These are phyloP conservation scores for Heliconius aoede DNA, from an alignment of 2,888 invertebrate genomes.

Conservation along the genomic window DNA sequence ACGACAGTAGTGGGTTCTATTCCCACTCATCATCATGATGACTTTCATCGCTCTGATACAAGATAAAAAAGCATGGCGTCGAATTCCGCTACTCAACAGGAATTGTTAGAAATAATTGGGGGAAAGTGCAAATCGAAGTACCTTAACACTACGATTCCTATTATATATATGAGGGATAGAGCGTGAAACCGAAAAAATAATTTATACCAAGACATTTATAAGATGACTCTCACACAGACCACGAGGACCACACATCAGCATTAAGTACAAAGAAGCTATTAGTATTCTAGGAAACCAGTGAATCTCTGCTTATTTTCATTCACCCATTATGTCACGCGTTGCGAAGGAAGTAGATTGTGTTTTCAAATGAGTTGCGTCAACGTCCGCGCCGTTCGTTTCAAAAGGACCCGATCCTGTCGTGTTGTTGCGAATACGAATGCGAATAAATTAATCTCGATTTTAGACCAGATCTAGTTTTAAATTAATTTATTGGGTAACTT, in stretches of 20 bases:
- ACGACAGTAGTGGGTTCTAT: neutral
- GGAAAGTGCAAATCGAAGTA: neutral
- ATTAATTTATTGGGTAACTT: constrained; percentile 7
- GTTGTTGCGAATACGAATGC: constrained; percentile 14
- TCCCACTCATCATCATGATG: neutral
- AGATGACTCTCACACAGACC: neutral
- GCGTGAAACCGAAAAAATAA: neutral
- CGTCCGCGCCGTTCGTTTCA: constrained; percentile 2
- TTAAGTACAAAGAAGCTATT: constrained; percentile 25
- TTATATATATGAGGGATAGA: neutral
- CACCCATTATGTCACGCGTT: constrained; percentile 35
- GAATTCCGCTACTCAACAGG: no score
- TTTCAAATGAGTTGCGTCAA: constrained; percentile 33
- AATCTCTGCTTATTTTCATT: constrained; percentile 24
- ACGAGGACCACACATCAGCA: constrained; percentile 1
- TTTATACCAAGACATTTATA: neutral
- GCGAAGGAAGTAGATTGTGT: constrained; percentile 32
- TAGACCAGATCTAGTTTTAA: constrained; percentile 7
- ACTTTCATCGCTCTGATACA: no score
- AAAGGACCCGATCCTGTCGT: constrained; percentile 12
- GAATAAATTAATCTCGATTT: constrained; percentile 11
- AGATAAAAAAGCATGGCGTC: no score
- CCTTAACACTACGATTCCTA: neutral
- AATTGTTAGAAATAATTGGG: no score
- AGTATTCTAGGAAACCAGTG: constrained; percentile 34